Conservation (phyloP, 2,888 invertebrate species). For the Meiosimyza decipiens region DNA sequence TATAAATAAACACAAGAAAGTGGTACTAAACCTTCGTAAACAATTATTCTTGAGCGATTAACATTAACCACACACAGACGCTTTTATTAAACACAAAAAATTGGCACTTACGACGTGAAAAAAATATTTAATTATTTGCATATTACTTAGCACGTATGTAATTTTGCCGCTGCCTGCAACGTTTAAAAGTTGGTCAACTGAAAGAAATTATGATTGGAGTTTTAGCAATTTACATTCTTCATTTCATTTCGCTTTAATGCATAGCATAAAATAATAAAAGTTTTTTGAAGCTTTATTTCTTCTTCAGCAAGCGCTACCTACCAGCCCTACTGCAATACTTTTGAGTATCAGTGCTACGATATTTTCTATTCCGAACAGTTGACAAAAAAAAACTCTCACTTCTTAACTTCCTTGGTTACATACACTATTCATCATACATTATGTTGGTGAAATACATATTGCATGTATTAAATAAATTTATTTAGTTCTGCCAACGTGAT, state of each 20-base stretch:
- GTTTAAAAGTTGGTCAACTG: conserved; percentile 24
- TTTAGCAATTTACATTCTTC: conserved; percentile 6
- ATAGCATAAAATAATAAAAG: too few relatives aligned
- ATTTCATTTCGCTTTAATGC: conserved; percentile 1
- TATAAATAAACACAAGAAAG: too few relatives aligned
- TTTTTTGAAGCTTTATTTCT: too few relatives aligned
- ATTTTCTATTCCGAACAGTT: conserved; percentile 14
- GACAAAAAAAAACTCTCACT: conserved; percentile 25
- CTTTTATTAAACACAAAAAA: too few relatives aligned
- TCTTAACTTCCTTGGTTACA: neutral
- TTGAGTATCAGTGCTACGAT: neutral
- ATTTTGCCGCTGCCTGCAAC: neutral
- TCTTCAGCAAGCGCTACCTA: too few relatives aligned
- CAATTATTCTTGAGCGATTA: too few relatives aligned
- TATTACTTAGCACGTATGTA: too few relatives aligned
- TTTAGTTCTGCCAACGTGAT: neutral
- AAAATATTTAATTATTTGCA: too few relatives aligned
- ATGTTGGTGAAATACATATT: neutral
- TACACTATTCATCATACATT: neutral
- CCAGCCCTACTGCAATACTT: too few relatives aligned
- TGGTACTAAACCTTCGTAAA: too few relatives aligned
- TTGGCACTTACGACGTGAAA: too few relatives aligned
- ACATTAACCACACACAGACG: too few relatives aligned
- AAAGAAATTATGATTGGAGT: conserved; percentile 7
- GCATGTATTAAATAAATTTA: neutral